Conservation (phyloP, 1,140 invertebrate genomes). For the Pemphigus obesinymphae region DNA sequence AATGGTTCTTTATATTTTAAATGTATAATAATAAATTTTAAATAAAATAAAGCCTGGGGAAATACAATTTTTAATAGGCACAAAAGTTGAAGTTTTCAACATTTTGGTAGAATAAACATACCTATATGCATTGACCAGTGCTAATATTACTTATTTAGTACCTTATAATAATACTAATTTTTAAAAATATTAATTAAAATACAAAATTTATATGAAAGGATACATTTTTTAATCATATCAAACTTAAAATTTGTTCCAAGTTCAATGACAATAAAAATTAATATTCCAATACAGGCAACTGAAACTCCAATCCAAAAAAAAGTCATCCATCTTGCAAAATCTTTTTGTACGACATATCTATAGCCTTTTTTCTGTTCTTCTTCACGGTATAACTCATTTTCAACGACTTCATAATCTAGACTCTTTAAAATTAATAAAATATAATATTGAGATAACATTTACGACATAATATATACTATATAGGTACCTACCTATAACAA, state of each 20-base stretch:
- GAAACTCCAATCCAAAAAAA: conserved; percentile 88
- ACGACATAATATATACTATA: too few relatives aligned
- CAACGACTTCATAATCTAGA: conserved; percentile 84
- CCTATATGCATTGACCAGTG: too few relatives aligned
- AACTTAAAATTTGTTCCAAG: conserved; percentile 80
- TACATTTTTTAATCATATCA: conserved; percentile 68
- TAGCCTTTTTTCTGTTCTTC: conserved; percentile 71
- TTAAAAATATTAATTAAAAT: not conserved
- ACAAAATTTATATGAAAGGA: conserved; percentile 57
- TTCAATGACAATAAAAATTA: conserved; percentile 86
- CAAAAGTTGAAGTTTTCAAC: too few relatives aligned
- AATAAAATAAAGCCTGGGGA: too few relatives aligned
- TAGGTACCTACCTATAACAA: too few relatives aligned
- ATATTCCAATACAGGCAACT: conserved; percentile 88
- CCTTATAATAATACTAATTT: not conserved
- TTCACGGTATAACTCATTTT: conserved; percentile 73
- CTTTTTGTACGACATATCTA: conserved; percentile 68
- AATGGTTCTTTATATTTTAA: too few relatives aligned
- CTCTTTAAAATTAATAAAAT: conserved; percentile 58
- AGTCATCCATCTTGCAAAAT: conserved; percentile 83
- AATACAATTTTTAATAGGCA: too few relatives aligned
- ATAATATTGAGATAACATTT: not conserved
- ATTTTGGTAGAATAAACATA: too few relatives aligned
- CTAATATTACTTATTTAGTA: not conserved
- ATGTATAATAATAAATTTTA: too few relatives aligned